Evolutionary conservation across 2,797 vertebrate species (phyloP), one percentile per base, ranked within the genome.

Genomic region (Rhincodon typus): DNA sequence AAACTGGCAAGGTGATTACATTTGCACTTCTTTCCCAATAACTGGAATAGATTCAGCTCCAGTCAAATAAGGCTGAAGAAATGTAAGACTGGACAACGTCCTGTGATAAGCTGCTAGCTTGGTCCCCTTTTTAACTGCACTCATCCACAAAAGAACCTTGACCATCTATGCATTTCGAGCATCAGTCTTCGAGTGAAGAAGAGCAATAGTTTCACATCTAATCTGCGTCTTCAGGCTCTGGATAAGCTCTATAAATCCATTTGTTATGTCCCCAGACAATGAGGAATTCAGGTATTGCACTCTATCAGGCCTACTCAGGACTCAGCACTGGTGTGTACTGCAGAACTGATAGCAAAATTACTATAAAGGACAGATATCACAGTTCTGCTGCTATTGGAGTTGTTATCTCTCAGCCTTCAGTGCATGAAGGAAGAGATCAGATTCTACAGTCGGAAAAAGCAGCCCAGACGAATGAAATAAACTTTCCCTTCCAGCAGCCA

Each of bases 1-100:
- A 67, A 95, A 4, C 70, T 95, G 94, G 94, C 69, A 77, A 95
- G 70, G 67, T 77, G 70, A 77, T 95, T 74, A 57, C 30, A 74
- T n/a, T 53, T 77, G 38, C 27, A 94, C 27, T 95, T 95, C 46
- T 95, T 50, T 72, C 50, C 70, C 94, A 95, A 74, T 77, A 53
- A 53, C 72, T 95, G 70, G 42, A 57, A 77, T 95, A n/a, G 50
- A 27, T 53, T 53, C 70, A 95, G 27, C 69, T 21, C 94, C 42
- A n/a, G n/a, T n/a, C 15, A 62, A 91, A 57, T 19, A 34, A 91
- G 62, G 15, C 88, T 66, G 7, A 91, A 93, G 21, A 69, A 38
- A 42, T 38, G 23, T 12, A 38, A 69, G 62, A n/a, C 62, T 25
- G 34, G 90, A 8, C 90, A 69, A 21, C 10, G 62, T 69, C 62